A percentile compares a stretch with the other conserved stretches of the same genome.
phyloP scores from a whole-genome alignment of 2,113 vertebrate species.

The Pycnonotus jocosus region DNA sequence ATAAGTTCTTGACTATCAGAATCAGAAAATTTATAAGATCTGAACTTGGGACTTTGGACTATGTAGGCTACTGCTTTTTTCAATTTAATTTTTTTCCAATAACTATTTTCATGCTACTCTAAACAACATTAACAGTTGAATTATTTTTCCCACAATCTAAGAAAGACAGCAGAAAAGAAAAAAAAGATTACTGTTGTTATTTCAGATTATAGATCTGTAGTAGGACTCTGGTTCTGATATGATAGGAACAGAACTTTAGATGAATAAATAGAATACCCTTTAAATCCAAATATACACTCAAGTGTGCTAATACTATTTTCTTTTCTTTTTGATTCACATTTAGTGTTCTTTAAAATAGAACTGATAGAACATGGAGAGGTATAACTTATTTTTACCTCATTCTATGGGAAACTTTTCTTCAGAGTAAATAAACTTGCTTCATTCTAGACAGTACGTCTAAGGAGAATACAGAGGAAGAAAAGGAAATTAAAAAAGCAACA shows the following conservation, averaged over 20 bases:
- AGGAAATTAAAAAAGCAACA: background rate
- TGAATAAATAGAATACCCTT: background rate
- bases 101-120: background rate
- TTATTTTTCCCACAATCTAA: background rate
- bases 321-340: background rate
- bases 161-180: background rate
- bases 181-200: background rate
- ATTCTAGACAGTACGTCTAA: background rate
- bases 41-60: background rate
- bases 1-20: background rate
- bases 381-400: background rate
- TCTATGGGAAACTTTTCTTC: background rate
- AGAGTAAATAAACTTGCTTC: background rate
- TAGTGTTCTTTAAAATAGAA: background rate
- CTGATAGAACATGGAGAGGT: background rate
- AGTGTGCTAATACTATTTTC: background rate
- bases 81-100: background rate
- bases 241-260: background rate
- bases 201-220: background rate
- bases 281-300: background rate
- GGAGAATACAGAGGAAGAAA: background rate
- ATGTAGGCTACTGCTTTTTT: background rate
- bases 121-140: background rate
- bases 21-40: background rate
- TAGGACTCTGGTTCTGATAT: background rate